A percentile compares a stretch with the other conserved stretches of the same genome.
These are phyloP conservation scores for Heliconius hermathena DNA, from an alignment of 1,140 invertebrate genomes.

Conservation along the genomic window DNA sequence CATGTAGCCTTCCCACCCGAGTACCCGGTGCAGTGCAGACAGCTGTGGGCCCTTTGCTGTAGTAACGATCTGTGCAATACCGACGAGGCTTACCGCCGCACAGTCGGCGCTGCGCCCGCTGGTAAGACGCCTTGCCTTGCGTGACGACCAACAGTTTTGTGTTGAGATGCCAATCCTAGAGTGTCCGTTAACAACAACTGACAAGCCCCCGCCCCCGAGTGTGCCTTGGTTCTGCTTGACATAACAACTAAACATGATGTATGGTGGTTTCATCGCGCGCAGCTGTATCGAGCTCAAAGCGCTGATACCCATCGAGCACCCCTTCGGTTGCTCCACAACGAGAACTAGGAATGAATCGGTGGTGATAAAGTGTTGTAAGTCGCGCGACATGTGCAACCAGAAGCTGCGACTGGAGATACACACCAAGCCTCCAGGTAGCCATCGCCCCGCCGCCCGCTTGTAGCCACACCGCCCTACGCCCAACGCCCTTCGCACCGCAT, in stretches of 20 bases:
- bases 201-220: conserved; percentile 76
- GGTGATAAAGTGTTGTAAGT: conserved; percentile 76
- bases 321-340: conserved; percentile 77
- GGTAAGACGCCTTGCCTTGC: conserved; percentile 76
- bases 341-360: conserved; percentile 75
- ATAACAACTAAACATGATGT: conserved; percentile 78
- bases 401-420: conserved; percentile 77
- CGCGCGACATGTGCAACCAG: conserved; percentile 82
- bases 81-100: conserved; percentile 62
- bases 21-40: conserved; percentile 66
- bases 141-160: conserved; percentile 76
- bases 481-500: conserved; percentile 20
- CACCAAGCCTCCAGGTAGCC: conserved; percentile 80
- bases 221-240: conserved; percentile 76
- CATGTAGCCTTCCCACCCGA: conserved; percentile 66
- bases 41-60: conserved; percentile 71
- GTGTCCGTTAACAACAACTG: conserved; percentile 61
- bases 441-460: conserved; percentile 49
- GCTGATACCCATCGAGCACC: conserved; percentile 78
- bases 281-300: conserved; percentile 76
- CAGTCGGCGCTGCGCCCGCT: conserved; percentile 55
- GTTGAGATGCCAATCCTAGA: conserved; percentile 78
- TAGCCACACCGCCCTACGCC: conserved; percentile 42
- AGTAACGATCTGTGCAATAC: conserved; percentile 73
- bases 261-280: conserved; percentile 76